Conservation (phyloP, 2,888 invertebrate genomes). For the Leptopterna dolabrata region DNA sequence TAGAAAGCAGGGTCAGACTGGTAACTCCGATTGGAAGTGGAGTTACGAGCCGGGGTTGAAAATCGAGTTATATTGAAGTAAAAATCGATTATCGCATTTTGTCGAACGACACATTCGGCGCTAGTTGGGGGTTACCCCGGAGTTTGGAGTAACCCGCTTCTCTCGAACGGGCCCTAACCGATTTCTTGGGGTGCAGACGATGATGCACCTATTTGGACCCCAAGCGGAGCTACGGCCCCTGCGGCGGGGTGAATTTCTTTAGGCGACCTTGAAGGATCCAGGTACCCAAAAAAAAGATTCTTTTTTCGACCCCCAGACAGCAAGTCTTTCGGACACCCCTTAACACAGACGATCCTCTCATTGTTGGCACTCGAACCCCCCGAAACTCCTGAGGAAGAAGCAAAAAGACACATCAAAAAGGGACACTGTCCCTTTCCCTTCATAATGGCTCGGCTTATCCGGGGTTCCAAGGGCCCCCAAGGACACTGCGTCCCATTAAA, state of each 20-base stretch:
- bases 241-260: not conserved
- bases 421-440: conserved; percentile 13
- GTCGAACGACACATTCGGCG: too few relatives aligned
- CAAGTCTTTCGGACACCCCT: not conserved
- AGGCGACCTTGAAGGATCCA: not conserved
- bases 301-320: too few relatives aligned
- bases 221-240: not conserved
- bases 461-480: not conserved
- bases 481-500: not conserved
- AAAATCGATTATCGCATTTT: too few relatives aligned
- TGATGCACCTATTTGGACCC: not conserved
- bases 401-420: not conserved
- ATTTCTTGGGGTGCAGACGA: not conserved
- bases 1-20: too few relatives aligned
- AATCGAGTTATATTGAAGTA: too few relatives aligned
- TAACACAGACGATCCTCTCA: not conserved
- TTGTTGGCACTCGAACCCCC: not conserved
- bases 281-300: not conserved
- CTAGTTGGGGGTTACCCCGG: too few relatives aligned
- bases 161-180: too few relatives aligned
- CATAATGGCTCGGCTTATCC: conserved; percentile 16
- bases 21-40: too few relatives aligned
- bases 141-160: too few relatives aligned
- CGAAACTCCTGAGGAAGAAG: not conserved
- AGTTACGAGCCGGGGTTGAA: too few relatives aligned